These are phyloP conservation scores for Rhinoraja longicauda DNA, from an alignment of 2,797 vertebrate genomes.

Conservation along the genomic window DNA sequence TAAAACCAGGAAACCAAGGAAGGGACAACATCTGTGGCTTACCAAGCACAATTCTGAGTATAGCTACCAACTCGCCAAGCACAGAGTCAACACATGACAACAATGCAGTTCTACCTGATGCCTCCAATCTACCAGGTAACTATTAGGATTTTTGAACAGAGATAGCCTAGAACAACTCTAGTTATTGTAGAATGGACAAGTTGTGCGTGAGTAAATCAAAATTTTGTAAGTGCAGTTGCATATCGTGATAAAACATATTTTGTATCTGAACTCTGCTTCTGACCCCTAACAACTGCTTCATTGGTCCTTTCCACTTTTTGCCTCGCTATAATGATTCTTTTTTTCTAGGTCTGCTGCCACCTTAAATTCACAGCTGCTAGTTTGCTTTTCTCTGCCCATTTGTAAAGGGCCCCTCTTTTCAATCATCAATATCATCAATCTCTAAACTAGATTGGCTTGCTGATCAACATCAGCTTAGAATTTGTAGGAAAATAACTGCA, in stretches of 20 bases:
- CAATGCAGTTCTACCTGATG: conserved; percentile 50
- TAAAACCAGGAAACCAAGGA: conserved; percentile 69
- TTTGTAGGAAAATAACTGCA: no score
- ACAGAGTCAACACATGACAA: conserved; percentile 43
- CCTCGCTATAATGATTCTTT: not conserved
- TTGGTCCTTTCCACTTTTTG: not conserved
- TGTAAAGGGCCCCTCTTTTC: not conserved
- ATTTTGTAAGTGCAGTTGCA: no score
- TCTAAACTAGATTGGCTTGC: not conserved
- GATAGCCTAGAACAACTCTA: not conserved
- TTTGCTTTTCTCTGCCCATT: not conserved
- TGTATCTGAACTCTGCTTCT: not conserved
- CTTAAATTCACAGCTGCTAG: not conserved
- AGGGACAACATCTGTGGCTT: conserved; percentile 75
- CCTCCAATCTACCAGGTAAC: conserved; percentile 59
- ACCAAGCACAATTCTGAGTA: conserved; percentile 46
- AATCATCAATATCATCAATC: no score
- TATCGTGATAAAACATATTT: no score
- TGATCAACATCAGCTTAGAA: not conserved
- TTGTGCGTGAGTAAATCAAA: not conserved
- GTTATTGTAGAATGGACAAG: not conserved
- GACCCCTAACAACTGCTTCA: not conserved
- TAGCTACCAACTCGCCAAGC: conserved; percentile 45
- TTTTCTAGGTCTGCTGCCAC: not conserved
- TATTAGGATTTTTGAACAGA: not conserved